These are phyloP conservation scores for Syngnathus floridae DNA, from an alignment of 2,113 vertebrate species.

Conservation along the genomic window DNA sequence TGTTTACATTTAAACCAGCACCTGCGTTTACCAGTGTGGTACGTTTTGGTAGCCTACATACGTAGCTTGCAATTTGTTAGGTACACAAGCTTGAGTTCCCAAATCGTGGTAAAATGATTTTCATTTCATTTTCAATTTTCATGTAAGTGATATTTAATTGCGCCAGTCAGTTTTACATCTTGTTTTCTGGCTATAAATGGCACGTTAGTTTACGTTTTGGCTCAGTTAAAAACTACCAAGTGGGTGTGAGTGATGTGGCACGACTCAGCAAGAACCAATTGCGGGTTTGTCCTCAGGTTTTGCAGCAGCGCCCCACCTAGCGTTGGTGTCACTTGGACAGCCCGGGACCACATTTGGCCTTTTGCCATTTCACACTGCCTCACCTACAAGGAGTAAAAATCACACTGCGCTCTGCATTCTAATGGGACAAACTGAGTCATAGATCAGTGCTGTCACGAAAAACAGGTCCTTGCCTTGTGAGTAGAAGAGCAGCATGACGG, in stretches of 20 bases:
- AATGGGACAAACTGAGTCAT: conserved; percentile 17
- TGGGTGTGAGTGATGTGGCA: not conserved
- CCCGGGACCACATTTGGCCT: not conserved
- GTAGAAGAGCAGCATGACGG: not conserved
- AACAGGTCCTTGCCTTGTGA: not conserved
- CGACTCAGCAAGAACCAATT: not conserved
- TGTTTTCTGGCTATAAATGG: too few relatives aligned
- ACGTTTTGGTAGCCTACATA: not conserved
- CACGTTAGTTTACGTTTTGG: too few relatives aligned
- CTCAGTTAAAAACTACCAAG: not conserved
- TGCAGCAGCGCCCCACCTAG: conserved; percentile 1
- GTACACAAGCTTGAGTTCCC: too few relatives aligned
- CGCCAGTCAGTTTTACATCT: too few relatives aligned
- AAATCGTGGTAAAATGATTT: too few relatives aligned
- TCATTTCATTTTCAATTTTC: too few relatives aligned
- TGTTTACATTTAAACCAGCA: not conserved
- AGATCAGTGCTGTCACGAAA: conserved; percentile 1
- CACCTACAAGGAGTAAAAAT: not conserved
- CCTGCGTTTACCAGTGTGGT: not conserved
- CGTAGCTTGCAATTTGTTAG: not conserved
- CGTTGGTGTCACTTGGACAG: not conserved
- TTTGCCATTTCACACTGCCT: not conserved
- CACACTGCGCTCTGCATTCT: conserved; percentile 7
- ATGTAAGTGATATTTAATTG: too few relatives aligned
- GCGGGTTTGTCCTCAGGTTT: not conserved